Evolutionary conservation across 30 jellyfish, hydroid and myxozoan genomes (phyloP).

Genomic region (Chrysaora quinquecirrha): DNA sequence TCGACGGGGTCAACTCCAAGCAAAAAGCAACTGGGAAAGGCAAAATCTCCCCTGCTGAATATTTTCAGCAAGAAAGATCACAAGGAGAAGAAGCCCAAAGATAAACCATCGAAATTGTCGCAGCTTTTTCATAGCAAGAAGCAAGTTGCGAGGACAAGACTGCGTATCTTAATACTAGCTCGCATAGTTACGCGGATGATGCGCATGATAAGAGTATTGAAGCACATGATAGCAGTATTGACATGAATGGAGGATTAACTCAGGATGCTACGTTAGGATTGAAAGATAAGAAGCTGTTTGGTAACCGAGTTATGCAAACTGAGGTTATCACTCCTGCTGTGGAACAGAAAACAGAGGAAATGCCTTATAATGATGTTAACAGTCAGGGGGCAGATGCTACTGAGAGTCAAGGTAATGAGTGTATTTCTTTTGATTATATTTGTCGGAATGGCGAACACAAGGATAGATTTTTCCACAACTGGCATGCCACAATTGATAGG

Average conservation of each 20-base stretch:
- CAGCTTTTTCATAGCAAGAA: constrained; percentile 50
- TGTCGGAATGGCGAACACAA: too few relatives aligned
- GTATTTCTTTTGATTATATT: too few relatives aligned
- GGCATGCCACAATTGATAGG: too few relatives aligned
- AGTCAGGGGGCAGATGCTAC: too few relatives aligned
- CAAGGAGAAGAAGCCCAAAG: constrained; percentile 34
- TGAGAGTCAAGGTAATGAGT: too few relatives aligned
- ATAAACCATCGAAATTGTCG: constrained; percentile 34
- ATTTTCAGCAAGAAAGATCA: constrained; percentile 48
- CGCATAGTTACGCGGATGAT: too few relatives aligned
- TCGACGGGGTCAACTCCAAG: not conserved
- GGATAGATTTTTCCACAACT: too few relatives aligned
- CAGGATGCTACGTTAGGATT: not conserved
- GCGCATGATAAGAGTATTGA: too few relatives aligned
- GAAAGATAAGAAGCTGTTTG: not conserved
- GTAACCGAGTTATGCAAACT: not conserved
- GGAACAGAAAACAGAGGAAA: not conserved
- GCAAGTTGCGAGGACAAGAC: constrained; percentile 14
- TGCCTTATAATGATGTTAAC: not conserved
- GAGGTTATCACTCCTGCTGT: not conserved
- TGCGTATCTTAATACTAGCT: constrained; percentile 6
- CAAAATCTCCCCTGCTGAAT: constrained; percentile 55
- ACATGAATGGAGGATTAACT: too few relatives aligned
- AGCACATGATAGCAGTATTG: not conserved
- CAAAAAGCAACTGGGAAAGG: constrained; percentile 6